Conservation (phyloP, 1,140 invertebrate species). For the Drosophila eugracilis region DNA sequence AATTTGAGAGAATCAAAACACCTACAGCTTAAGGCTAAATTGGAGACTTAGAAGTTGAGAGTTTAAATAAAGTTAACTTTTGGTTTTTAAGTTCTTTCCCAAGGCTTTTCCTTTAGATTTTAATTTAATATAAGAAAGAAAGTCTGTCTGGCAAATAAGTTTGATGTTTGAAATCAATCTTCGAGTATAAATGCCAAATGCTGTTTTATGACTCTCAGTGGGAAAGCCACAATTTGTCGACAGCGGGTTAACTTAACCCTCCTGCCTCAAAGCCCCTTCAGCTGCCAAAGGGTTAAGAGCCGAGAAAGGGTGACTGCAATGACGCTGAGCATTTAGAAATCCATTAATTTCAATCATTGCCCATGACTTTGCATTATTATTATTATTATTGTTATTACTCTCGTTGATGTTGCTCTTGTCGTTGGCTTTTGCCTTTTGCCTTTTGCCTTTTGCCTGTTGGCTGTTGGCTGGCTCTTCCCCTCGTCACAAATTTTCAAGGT, state of each 20-base stretch:
- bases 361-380: constrained; percentile 73
- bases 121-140: no score
- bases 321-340: constrained; percentile 72
- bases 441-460: constrained; percentile 42
- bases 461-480: no score
- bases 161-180: no score
- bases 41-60: background rate
- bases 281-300: constrained; percentile 38
- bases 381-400: constrained; percentile 60
- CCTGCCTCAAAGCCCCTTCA: background rate
- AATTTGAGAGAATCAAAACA: constrained; percentile 10
- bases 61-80: background rate
- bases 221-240: constrained; percentile 58
- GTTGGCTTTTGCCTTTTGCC: constrained; percentile 44
- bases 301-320: constrained; percentile 33
- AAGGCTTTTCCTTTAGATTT: no score
- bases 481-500: constrained; percentile 37
- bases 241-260: constrained; percentile 8
- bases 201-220: constrained; percentile 25
- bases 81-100: background rate
- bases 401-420: constrained; percentile 48
- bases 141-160: no score
- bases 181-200: no score
- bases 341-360: constrained; percentile 80
- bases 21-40: constrained; percentile 1